Evolutionary conservation across 2,888 invertebrate species (phyloP).

Genomic region (Sarcophaga rosellei): DNA sequence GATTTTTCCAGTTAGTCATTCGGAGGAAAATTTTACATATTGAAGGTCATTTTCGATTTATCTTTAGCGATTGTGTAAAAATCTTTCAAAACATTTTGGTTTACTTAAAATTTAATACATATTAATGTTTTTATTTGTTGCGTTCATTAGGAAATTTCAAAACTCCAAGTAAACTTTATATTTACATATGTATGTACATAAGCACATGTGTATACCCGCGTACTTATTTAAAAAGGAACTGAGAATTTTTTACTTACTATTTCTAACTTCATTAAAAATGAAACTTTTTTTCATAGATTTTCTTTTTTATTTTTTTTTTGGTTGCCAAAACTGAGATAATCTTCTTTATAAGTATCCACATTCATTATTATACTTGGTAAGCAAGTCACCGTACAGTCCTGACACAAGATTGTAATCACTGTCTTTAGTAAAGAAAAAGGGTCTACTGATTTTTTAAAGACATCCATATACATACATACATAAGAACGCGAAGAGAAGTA

Average conservation of each 20-base stretch:
- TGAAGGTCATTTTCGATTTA: no score
- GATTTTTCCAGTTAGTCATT: no score
- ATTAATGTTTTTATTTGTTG: no score
- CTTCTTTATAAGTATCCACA: slow-evolving; percentile 55
- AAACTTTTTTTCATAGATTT: slow-evolving; percentile 33
- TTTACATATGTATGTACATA: no score
- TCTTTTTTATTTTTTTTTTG: slow-evolving; percentile 2
- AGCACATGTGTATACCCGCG: no score
- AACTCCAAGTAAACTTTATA: no score
- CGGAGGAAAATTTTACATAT: no score
- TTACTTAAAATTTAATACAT: no score
- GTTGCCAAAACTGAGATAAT: slow-evolving; percentile 50
- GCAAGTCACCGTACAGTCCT: slow-evolving; percentile 66
- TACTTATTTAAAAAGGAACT: no score
- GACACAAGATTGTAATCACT: slow-evolving; percentile 65
- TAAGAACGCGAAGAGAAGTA: slow-evolving; percentile 11
- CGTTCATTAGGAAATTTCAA: no score
- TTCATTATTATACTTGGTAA: slow-evolving; percentile 64
- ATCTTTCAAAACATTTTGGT: no score
- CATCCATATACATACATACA: neutral
- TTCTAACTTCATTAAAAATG: slow-evolving; percentile 63
- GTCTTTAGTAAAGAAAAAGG: slow-evolving; percentile 61
- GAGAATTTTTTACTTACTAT: neutral
- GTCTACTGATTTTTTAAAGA: slow-evolving; percentile 46
- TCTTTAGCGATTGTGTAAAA: no score